These are phyloP conservation scores for Heliconius nattereri DNA, from an alignment of 1,140 invertebrate genomes.

Conservation along the genomic window DNA sequence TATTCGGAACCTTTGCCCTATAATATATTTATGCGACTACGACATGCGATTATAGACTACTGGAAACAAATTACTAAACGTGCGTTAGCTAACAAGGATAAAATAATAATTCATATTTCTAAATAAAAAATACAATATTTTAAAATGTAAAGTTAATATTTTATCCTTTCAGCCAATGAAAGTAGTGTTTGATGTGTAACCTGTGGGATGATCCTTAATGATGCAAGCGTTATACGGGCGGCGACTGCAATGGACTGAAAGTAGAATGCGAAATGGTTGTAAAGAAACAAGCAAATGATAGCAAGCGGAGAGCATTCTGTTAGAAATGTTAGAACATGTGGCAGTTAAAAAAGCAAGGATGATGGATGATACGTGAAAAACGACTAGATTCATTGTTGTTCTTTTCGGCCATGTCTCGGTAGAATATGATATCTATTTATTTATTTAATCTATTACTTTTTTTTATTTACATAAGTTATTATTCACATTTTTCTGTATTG, in stretches of 20 bases:
- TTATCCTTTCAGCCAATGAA: neutral
- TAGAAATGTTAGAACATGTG: neutral
- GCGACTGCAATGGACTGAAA: conserved; percentile 68
- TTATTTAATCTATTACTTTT: too few relatives aligned
- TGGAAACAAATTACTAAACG: neutral
- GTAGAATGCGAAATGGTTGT: conserved; percentile 45
- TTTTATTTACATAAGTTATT: too few relatives aligned
- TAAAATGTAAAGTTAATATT: neutral
- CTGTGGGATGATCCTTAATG: conserved; percentile 62
- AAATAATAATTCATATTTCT: neutral
- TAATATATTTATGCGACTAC: conserved; percentile 7
- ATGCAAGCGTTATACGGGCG: conserved; percentile 64
- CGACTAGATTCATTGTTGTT: neutral
- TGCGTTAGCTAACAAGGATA: conserved; percentile 3
- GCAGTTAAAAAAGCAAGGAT: conserved; percentile 1
- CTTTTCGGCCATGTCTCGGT: neutral
- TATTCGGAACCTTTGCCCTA: neutral
- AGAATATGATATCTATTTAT: neutral
- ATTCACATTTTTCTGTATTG: too few relatives aligned
- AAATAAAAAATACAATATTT: neutral
- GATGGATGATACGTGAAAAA: neutral
- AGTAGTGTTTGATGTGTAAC: conserved; percentile 46
- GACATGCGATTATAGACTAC: conserved; percentile 1
- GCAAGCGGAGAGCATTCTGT: conserved; percentile 1
- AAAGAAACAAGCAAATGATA: conserved; percentile 17